A percentile compares a stretch with the other conserved stretches of the same genome.
Evolutionary conservation across 2,113 vertebrate genomes (phyloP).

Genomic region (Platichthys flesus): DNA sequence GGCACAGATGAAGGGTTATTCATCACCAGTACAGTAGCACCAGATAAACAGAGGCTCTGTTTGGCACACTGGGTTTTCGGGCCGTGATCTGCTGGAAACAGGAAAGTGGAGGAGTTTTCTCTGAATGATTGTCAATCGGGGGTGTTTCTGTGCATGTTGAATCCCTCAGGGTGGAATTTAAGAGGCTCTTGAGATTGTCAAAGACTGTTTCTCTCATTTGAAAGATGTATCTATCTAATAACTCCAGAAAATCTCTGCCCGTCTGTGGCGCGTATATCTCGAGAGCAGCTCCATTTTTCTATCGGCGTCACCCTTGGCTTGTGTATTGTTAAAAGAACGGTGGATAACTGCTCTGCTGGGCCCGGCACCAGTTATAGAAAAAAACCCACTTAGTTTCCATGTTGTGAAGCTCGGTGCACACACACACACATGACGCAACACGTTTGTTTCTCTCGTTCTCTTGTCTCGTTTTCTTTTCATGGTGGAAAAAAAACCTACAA

Average conservation of each 20-base stretch:
- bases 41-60: constrained; percentile 30
- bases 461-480: background rate
- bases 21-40: constrained; percentile 22
- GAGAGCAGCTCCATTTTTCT: background rate
- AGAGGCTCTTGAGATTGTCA: constrained; percentile 6
- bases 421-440: background rate
- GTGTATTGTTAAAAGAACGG: no score
- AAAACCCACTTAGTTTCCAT: background rate
- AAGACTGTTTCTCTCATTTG: constrained; percentile 13
- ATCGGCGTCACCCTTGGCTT: background rate
- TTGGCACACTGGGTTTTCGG: constrained; percentile 19
- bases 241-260: background rate
- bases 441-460: background rate
- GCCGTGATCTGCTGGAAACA: constrained; percentile 30
- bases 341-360: no score
- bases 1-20: constrained; percentile 40
- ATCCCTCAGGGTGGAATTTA: constrained; percentile 38
- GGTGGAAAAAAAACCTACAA: background rate
- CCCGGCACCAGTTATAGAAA: no score
- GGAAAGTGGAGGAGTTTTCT: constrained; percentile 49
- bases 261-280: no score
- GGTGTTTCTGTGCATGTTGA: constrained; percentile 55
- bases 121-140: constrained; percentile 40
- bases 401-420: background rate
- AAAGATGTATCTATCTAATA: background rate